A percentile compares a stretch with the other conserved stretches of the same genome.
phyloP scores from a whole-genome alignment of 1,140 invertebrate genomes.

The Apis laboriosa region DNA sequence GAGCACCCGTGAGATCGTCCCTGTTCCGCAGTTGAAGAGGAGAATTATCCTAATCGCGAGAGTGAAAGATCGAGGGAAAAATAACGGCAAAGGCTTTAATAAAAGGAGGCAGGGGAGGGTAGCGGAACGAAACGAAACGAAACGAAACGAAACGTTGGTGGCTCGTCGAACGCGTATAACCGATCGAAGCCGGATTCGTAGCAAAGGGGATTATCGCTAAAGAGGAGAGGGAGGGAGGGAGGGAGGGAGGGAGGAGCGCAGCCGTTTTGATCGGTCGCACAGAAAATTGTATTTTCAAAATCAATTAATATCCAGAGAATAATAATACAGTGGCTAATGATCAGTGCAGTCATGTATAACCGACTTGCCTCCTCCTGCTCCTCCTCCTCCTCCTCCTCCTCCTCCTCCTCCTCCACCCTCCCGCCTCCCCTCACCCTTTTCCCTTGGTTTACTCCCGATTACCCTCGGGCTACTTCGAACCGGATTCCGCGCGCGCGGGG shows the following conservation, averaged over 20 bases:
- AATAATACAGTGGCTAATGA: slow-evolving; percentile 79
- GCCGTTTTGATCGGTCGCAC: slow-evolving; percentile 78
- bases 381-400: background rate
- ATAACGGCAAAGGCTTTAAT: slow-evolving; percentile 8
- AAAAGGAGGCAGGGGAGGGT: background rate
- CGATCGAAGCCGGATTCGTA: slow-evolving; percentile 38
- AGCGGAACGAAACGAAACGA: background rate
- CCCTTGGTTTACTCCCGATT: slow-evolving; percentile 53
- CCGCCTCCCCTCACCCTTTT: slow-evolving; percentile 14
- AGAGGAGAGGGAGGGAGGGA: slow-evolving; percentile 21
- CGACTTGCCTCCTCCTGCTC: slow-evolving; percentile 7
- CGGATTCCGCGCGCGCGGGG: slow-evolving; percentile 60
- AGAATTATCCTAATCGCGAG: no score
- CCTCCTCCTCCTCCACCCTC: no score
- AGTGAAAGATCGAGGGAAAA: background rate
- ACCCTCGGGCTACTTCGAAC: slow-evolving; percentile 69
- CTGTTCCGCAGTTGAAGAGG: no score
- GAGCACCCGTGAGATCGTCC: no score
- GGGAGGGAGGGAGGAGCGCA: background rate
- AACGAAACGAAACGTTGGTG: slow-evolving; percentile 48
- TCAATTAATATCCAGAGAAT: slow-evolving; percentile 79
- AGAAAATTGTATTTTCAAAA: slow-evolving; percentile 81
- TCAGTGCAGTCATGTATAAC: slow-evolving; percentile 60
- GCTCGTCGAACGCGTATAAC: slow-evolving; percentile 24
- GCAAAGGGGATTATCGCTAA: slow-evolving; percentile 18